Evolutionary conservation across 37 sponge, comb jelly and placozoan genomes (phyloP), one percentile per base, ranked within the genome.

Genomic region (Aplysina aerophoba): DNA sequence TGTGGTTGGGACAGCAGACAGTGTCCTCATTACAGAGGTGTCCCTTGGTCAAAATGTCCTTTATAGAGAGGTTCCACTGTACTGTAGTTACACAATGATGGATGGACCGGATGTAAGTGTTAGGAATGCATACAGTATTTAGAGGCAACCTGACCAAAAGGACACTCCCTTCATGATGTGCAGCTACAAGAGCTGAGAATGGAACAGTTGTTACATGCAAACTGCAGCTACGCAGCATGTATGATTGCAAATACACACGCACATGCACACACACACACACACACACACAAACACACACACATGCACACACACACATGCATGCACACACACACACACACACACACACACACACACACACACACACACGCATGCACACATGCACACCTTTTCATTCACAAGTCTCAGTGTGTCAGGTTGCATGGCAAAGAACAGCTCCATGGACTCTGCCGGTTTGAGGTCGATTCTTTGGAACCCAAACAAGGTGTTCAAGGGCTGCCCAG

Each of bases 401-500:
- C 21, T 62, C 44, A 91, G 91, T n/a, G 68, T 67, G 59, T 83
- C 72, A 21, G 84, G 55, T 36, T 54, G 22, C 34, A 80, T 62
- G 21, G 81, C 91, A 86, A 94, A 94, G 82, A 85, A 88, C 50
- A 94, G 78, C 17, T 41, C 33, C 28, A 24, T 68, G 22, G 87
- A 87, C 37, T 83, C 53, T 25, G 85, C 87, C 19, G 95, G 82
- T 8, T 85, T 75, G 22, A 94, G 87, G 33, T 53, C 69, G 15
- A 94, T 87, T 27, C 90, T 85, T 68, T 94, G 77, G 59, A 94
- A 94, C 5, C 85, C 95, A 91, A 94, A 85, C 62, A 91, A 58
- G 60, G 88, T 55, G 53, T 88, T 91, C 91, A 80, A 2, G n/a
- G 91, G 95, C 20, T 84, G 89, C 67, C 87, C 87, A 25, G 87